phyloP scores from a whole-genome alignment of 2,797 vertebrate species.

The Sarcoramphus papa region DNA sequence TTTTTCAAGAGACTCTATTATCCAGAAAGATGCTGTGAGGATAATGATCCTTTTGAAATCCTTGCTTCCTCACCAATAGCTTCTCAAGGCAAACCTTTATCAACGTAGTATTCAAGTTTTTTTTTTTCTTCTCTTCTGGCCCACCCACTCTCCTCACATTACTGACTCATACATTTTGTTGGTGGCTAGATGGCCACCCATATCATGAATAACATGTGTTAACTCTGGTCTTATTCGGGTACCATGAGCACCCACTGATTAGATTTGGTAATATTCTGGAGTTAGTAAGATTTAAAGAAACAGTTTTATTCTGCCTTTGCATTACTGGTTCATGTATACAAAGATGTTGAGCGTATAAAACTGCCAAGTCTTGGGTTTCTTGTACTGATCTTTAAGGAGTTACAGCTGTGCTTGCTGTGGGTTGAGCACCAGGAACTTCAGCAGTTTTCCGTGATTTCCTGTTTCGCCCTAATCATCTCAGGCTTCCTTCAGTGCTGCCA shows the following conservation, averaged over 20 bases:
- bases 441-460: neutral
- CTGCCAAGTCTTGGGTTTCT: neutral
- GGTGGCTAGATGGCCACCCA: neutral
- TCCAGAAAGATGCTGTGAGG: neutral
- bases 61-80: neutral
- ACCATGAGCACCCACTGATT: neutral
- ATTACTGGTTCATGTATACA: neutral
- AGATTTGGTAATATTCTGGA: neutral
- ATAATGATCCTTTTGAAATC: neutral
- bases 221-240: neutral
- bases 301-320: neutral
- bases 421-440: neutral
- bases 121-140: neutral
- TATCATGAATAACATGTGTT: neutral
- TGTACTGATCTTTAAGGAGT: neutral
- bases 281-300: neutral
- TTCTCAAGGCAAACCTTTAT: neutral
- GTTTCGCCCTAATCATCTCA: neutral
- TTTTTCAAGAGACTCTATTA: neutral
- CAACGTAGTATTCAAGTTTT: neutral
- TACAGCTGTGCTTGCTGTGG: neutral
- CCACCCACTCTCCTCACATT: neutral
- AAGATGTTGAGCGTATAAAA: neutral
- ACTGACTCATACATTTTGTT: neutral
- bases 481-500: neutral